Conservation (phyloP, 2,113 vertebrate genomes). For the Cyanistes caeruleus region DNA sequence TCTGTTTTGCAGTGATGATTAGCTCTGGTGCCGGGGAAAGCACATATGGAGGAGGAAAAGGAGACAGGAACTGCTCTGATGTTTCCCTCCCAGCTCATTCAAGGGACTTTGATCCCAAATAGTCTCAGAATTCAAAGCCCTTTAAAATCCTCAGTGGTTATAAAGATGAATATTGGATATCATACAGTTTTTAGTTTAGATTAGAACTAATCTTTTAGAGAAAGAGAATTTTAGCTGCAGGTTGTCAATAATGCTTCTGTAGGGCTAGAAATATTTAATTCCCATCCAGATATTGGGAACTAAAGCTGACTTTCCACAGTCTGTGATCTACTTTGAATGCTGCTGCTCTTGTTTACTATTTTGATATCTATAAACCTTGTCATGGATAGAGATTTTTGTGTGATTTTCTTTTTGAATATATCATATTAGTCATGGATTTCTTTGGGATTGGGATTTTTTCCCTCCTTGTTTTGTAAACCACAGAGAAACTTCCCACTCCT, state of each 20-base stretch:
- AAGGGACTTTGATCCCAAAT: not conserved
- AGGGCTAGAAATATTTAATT: not conserved
- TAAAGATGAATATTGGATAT: not conserved
- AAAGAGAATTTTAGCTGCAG: not conserved
- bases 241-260: not conserved
- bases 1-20: not conserved
- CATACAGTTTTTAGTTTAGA: not conserved
- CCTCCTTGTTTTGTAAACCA: slow-evolving; percentile 5
- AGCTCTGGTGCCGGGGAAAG: not conserved
- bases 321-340: not conserved
- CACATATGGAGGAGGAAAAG: not conserved
- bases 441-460: not conserved
- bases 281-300: not conserved
- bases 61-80: not conserved
- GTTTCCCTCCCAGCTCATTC: not conserved
- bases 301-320: not conserved
- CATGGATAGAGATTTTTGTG: not conserved
- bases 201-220: not conserved
- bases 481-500: not conserved
- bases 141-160: not conserved
- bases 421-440: not conserved
- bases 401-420: not conserved
- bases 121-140: not conserved
- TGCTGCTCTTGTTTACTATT: not conserved
- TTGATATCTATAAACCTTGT: not conserved